These are phyloP conservation scores for Stichopus horrens DNA, from an alignment of 53 echinoderm and acorn worm species.

Conservation along the genomic window DNA sequence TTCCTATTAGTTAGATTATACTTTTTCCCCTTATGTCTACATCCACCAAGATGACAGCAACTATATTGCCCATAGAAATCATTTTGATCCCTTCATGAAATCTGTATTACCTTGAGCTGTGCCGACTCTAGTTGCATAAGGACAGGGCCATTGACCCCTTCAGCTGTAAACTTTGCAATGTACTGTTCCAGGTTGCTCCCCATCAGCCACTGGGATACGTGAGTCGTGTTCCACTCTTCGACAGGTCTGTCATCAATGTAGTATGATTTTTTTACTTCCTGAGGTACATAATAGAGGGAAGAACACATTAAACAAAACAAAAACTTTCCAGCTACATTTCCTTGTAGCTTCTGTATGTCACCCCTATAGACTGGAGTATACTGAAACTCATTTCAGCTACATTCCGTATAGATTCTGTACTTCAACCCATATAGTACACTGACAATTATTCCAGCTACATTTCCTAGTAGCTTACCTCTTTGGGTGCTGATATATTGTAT, in stretches of 20 bases:
- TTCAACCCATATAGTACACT: not conserved
- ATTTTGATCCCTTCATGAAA: not conserved
- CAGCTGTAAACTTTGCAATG: conserved; percentile 83
- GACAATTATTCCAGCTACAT: not conserved
- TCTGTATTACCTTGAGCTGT: conserved; percentile 70
- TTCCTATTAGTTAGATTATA: too few species aligned
- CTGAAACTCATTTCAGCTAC: too few species aligned
- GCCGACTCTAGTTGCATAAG: conserved; percentile 76
- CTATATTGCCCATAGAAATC: too few species aligned
- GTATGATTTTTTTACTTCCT: conserved; percentile 78
- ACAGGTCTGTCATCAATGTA: conserved; percentile 91
- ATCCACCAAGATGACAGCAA: too few species aligned
- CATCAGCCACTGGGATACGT: conserved; percentile 95
- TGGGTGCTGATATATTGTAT: conserved; percentile 67
- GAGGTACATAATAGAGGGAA: conserved; percentile 1
- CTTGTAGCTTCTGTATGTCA: too few species aligned
- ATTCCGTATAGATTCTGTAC: not conserved
- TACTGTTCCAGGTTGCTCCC: conserved; percentile 79
- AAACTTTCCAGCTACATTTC: too few species aligned
- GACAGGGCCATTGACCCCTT: conserved; percentile 77
- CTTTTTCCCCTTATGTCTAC: too few species aligned
- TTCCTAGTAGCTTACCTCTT: conserved; percentile 39
- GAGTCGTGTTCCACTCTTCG: conserved; percentile 90
- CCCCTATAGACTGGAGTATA: too few species aligned
- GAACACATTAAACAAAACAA: not conserved